Evolutionary conservation across 2,113 vertebrate genomes (phyloP).

Genomic region (Corvus hawaiiensis): DNA sequence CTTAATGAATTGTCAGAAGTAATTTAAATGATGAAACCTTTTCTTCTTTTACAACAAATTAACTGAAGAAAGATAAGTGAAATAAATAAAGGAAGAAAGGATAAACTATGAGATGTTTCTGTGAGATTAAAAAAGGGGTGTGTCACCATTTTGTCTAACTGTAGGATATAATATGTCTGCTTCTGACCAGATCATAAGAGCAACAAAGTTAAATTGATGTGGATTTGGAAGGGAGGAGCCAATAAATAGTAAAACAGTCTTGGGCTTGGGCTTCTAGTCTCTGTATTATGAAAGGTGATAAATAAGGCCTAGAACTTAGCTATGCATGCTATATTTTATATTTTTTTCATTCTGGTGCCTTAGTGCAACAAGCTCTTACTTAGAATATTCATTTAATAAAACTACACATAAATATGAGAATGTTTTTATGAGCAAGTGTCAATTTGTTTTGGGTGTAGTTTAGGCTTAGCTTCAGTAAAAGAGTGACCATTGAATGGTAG

Average conservation of each 20-base stretch:
- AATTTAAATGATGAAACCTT: background rate
- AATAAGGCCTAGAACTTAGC: background rate
- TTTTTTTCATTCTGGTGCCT: background rate
- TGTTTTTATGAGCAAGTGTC: background rate
- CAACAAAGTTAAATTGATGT: background rate
- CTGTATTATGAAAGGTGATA: background rate
- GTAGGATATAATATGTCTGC: background rate
- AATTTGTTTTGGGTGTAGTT: background rate
- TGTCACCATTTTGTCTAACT: background rate
- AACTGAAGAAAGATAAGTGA: background rate
- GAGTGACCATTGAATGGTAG: background rate
- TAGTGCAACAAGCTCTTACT: background rate
- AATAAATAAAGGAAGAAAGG: background rate
- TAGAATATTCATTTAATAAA: background rate
- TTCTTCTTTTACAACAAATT: background rate
- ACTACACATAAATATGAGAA: background rate
- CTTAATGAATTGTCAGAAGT: background rate
- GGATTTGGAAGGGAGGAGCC: background rate
- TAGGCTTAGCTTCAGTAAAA: background rate
- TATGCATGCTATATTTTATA: background rate
- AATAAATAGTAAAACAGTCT: background rate
- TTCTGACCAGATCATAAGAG: background rate
- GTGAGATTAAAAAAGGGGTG: background rate
- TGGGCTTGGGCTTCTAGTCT: background rate
- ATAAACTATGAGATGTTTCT: background rate